These are phyloP conservation scores for Hemiprocne comata DNA, from an alignment of 2,113 vertebrate species.

Conservation along the genomic window DNA sequence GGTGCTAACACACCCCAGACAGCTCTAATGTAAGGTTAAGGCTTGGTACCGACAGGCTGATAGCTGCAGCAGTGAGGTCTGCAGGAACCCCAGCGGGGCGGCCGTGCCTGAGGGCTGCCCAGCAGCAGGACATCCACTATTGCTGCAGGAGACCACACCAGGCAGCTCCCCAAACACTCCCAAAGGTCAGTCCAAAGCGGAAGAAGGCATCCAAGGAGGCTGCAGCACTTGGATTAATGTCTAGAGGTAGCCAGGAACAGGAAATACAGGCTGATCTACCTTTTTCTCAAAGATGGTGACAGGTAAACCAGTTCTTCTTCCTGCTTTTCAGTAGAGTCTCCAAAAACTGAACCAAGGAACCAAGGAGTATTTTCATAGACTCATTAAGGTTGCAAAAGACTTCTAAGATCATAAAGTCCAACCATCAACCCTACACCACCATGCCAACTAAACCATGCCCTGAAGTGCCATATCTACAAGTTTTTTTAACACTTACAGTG, in stretches of 20 bases:
- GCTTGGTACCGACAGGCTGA: not conserved
- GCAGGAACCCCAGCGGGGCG: not conserved
- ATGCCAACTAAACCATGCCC: too few species aligned
- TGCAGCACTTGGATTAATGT: not conserved
- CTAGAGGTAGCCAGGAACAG: not conserved
- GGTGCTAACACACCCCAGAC: not conserved
- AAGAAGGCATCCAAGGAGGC: not conserved
- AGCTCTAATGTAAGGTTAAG: not conserved
- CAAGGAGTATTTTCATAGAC: too few species aligned
- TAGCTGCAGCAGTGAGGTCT: not conserved
- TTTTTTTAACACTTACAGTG: too few species aligned
- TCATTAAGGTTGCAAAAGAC: too few species aligned
- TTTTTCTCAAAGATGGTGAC: not conserved
- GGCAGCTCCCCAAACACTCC: not conserved
- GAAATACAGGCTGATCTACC: not conserved
- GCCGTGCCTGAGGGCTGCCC: rapidly evolving
- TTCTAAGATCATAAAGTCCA: too few species aligned
- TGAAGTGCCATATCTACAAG: too few species aligned
- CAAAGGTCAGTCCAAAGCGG: rapidly evolving
- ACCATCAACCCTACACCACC: too few species aligned
- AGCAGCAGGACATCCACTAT: rapidly evolving
- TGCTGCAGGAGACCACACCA: rapidly evolving
- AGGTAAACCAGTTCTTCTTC: not conserved
- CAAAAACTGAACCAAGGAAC: not conserved
- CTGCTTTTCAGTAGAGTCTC: not conserved